Evolutionary conservation across 1,140 invertebrate genomes (phyloP).

Genomic region (Drosophila seguyi): DNA sequence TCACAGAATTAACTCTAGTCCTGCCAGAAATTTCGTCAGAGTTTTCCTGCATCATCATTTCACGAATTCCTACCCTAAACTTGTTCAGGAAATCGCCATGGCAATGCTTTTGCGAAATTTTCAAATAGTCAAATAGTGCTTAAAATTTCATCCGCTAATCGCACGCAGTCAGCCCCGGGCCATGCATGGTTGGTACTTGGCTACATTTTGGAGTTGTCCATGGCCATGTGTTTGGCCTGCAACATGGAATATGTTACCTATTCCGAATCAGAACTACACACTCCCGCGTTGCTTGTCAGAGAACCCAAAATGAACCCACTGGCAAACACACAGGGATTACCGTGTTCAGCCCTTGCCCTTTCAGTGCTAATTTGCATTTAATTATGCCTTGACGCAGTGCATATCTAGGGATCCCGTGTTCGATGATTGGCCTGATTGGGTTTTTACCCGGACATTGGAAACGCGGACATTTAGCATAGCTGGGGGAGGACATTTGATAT

Average conservation of each 20-base stretch:
- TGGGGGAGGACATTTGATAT: background rate
- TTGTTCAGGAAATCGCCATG: conserved; percentile 3
- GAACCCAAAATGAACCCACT: conserved; percentile 4
- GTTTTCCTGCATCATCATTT: background rate
- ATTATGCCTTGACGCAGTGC: conserved; percentile 51
- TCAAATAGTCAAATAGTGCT: background rate
- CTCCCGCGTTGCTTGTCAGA: background rate
- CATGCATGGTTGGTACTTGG: background rate
- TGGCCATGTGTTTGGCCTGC: background rate
- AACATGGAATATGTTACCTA: conserved; percentile 4
- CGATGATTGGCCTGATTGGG: conserved; percentile 39
- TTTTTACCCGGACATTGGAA: conserved; percentile 4
- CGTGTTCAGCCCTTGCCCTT: background rate
- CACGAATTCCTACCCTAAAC: background rate
- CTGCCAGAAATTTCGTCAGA: background rate
- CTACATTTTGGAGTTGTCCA: conserved; percentile 6
- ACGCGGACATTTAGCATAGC: background rate
- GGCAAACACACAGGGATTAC: background rate
- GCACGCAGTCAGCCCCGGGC: background rate
- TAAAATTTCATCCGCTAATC: conserved; percentile 18
- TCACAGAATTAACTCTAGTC: background rate
- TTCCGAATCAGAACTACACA: conserved; percentile 4
- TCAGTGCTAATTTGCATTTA: conserved; percentile 65
- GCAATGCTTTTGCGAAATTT: background rate
- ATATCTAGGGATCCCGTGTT: conserved; percentile 15